Base-by-base conservation (phyloP, 2,888 invertebrate genomes). In the Girardia tigrina region DNA sequence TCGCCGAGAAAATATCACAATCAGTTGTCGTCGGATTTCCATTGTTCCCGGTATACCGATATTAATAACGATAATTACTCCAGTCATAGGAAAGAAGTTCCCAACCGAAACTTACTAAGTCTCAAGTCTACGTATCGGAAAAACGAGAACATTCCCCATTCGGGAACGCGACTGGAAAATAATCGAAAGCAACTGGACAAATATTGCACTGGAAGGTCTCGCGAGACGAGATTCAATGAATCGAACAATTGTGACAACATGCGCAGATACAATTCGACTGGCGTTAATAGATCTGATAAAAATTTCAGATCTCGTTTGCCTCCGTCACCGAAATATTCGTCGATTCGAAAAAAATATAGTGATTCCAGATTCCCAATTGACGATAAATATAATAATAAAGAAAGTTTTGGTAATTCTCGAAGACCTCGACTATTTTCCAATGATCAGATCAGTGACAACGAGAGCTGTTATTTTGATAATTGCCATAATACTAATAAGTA, bases 401-500 rank as follows among this genome's bases (percentile, higher is more conserved):
- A 56, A 56, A 56, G 20, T 4, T 56, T 8, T 56, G 23, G 20
- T 2, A 56, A n/a, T 8, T 23, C 56, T 56, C 56, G 56, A 8
- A 4, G 56, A 56, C 23, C 56, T 8, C 4, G n/a, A 56, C n/a
- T 56, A 23, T 56, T 56, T 56, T 56, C 56, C 2, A 56, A 56
- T 56, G 56, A 56, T 4, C 56, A 23, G n/a, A 16, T 4, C n/a
- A 56, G 56, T n/a, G 56, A 56, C 56, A 36, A 36, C 16, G 56
- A 56, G 23, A 56, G 56, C 23, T 56, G 56, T 16, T 56, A 56
- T 56, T 56, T 56, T n/a, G 56, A 56, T 6, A 56, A 56, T 56
- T 56, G 56, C n/a, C 23, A 56, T n/a, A 56, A 56, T 56, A 56
- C 56, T 56, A 56, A 56, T 56, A 56, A 56, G 56, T 56, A 56